Percentiles rank a stretch among this genome's conserved stretches.
These are phyloP conservation scores for Rhipidura dahli DNA, from an alignment of 2,113 vertebrate species.

Conservation along the genomic window DNA sequence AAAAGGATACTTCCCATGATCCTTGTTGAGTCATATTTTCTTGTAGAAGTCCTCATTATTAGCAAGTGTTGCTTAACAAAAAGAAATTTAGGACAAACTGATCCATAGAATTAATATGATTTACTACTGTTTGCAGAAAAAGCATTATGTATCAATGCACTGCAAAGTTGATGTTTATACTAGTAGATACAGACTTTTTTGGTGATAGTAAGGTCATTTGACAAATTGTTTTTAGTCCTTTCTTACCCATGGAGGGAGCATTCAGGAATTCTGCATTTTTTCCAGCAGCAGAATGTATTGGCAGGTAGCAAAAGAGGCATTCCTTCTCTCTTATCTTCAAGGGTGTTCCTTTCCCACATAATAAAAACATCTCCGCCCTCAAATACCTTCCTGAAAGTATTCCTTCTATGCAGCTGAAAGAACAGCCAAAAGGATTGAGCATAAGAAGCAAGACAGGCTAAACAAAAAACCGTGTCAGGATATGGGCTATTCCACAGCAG, in stretches of 20 bases:
- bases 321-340: not conserved
- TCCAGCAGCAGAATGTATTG: not conserved
- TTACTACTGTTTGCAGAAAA: not conserved
- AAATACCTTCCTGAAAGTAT: not conserved
- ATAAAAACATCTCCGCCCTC: not conserved
- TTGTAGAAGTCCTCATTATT: not conserved
- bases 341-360: not conserved
- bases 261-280: not conserved
- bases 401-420: not conserved
- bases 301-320: not conserved
- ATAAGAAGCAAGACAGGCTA: not conserved
- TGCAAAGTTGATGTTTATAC: not conserved
- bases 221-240: not conserved
- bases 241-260: not conserved
- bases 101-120: not conserved
- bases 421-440: not conserved
- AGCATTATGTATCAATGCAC: not conserved
- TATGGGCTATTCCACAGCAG: not conserved
- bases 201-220: not conserved
- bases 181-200: not conserved
- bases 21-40: not conserved
- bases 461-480: not conserved
- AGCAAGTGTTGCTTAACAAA: not conserved
- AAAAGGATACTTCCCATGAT: not conserved
- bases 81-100: not conserved